phyloP scores from a whole-genome alignment of 2,888 invertebrate species.

The Lithosia quadra region DNA sequence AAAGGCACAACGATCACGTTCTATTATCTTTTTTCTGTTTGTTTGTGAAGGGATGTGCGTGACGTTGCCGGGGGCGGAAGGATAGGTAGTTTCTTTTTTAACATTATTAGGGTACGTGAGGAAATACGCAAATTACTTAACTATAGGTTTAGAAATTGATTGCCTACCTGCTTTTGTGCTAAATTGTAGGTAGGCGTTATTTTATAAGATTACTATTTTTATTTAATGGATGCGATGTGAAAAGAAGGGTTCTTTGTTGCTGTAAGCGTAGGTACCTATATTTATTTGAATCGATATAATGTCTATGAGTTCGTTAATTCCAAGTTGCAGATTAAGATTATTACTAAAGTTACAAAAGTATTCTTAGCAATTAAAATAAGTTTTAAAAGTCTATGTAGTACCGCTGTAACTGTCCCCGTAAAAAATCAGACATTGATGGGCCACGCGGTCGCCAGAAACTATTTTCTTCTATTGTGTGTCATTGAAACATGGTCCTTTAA shows the following conservation, averaged over 20 bases:
- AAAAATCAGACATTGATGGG: conserved; percentile 63
- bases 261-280: conserved; percentile 14
- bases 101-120: conserved; percentile 74
- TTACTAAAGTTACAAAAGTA: not conserved
- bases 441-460: conserved; percentile 74
- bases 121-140: conserved; percentile 77
- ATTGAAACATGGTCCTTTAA: conserved; percentile 75
- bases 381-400: conserved; percentile 26
- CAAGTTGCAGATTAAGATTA: not conserved
- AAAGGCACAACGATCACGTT: conserved; percentile 71
- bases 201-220: conserved; percentile 41
- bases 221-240: conserved; percentile 13
- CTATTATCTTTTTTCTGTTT: conserved; percentile 70
- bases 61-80: conserved; percentile 83
- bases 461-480: conserved; percentile 76
- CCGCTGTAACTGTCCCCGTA: conserved; percentile 41
- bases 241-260: conserved; percentile 21
- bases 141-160: conserved; percentile 55
- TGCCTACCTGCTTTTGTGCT: conserved; percentile 49
- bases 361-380: conserved; percentile 30
- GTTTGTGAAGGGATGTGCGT: conserved; percentile 81
- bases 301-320: not conserved
- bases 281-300: not conserved
- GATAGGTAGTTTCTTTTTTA: conserved; percentile 80
- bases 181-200: conserved; percentile 42